Conservation (phyloP, 1,140 invertebrate genomes). For the Heterodera schachtii region DNA sequence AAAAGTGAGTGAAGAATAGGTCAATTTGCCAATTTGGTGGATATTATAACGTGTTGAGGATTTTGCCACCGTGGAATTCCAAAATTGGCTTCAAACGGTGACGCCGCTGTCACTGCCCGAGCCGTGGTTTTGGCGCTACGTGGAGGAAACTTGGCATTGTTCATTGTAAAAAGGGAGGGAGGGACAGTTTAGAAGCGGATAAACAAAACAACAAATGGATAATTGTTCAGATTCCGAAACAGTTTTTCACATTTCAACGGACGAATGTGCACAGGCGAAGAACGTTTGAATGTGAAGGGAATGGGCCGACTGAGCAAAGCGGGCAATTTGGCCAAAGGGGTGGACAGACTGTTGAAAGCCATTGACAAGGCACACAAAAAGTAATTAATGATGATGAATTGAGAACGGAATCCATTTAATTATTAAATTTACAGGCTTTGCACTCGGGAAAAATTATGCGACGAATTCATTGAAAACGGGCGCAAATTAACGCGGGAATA, state of each 20-base stretch:
- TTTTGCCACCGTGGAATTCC: slow-evolving; percentile 26
- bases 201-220: not conserved
- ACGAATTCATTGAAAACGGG: slow-evolving; percentile 57
- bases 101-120: slow-evolving; percentile 60
- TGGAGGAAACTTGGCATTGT: slow-evolving; percentile 58
- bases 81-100: slow-evolving; percentile 36
- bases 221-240: slow-evolving; percentile 3
- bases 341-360: slow-evolving; percentile 56
- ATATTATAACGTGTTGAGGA: slow-evolving; percentile 20
- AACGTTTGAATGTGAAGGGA: slow-evolving; percentile 51
- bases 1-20: slow-evolving; percentile 37
- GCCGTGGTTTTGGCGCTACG: slow-evolving; percentile 59
- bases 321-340: slow-evolving; percentile 53
- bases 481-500: slow-evolving; percentile 46
- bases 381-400: not conserved
- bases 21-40: not conserved
- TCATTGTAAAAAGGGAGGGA: slow-evolving; percentile 36
- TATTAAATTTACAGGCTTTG: slow-evolving; percentile 31
- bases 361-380: slow-evolving; percentile 22
- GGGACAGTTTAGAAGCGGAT: too few species aligned
- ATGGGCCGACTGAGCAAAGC: slow-evolving; percentile 58
- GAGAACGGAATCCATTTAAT: too few species aligned
- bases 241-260: slow-evolving; percentile 45
- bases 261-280: slow-evolving; percentile 62
- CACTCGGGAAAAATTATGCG: slow-evolving; percentile 43